Evolutionary conservation across 1,140 invertebrate species (phyloP).

Genomic region (Diprion similis): DNA sequence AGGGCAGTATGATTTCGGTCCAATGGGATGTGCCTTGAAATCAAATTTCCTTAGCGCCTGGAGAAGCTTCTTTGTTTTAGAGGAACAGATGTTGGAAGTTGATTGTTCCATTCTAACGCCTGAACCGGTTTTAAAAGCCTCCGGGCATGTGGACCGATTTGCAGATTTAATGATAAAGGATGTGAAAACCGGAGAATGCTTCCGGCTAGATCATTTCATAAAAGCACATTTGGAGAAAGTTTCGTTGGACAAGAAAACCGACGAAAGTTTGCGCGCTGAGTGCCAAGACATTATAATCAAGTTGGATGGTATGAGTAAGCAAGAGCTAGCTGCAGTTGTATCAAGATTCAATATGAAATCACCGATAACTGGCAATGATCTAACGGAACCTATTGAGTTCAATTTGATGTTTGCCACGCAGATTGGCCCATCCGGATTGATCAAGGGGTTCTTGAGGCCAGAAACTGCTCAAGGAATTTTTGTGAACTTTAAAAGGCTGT

Average conservation of each 20-base stretch:
- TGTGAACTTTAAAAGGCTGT: conserved; percentile 96
- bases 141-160: conserved; percentile 98
- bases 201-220: conserved; percentile 97
- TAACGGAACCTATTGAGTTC: conserved; percentile 95
- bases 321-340: conserved; percentile 87
- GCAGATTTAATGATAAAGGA: conserved; percentile 99
- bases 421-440: conserved; percentile 93
- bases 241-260: conserved; percentile 82
- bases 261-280: conserved; percentile 73
- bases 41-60: conserved; percentile 92
- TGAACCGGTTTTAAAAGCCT: conserved; percentile 95
- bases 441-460: conserved; percentile 94
- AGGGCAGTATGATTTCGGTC: conserved; percentile 96
- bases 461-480: conserved; percentile 99
- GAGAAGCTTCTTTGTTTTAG: conserved; percentile 96
- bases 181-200: conserved; percentile 94
- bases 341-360: conserved; percentile 93
- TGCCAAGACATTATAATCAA: conserved; percentile 83
- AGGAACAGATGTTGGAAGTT: conserved; percentile 99
- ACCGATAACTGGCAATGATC: conserved; percentile 91
- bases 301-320: conserved; percentile 86
- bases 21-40: conserved; percentile 99
- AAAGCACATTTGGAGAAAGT: conserved; percentile 95
- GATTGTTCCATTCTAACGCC: conserved; percentile 98
- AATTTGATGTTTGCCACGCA: conserved; percentile 99